These are phyloP conservation scores for Pseudomugil tenellus DNA, from an alignment of 2,797 vertebrate species.

Conservation along the genomic window DNA sequence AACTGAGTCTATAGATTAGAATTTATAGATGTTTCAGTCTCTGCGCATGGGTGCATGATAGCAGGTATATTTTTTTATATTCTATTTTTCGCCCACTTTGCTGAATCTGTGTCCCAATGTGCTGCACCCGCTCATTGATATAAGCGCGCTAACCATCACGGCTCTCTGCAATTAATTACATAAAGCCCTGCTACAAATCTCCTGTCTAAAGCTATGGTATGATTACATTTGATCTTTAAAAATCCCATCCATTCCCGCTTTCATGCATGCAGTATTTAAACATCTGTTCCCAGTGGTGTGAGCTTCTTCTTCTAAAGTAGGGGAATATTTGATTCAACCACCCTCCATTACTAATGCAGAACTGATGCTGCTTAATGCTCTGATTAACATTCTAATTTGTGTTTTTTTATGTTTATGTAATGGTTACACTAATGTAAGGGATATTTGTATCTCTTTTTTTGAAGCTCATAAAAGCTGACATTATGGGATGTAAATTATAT, in stretches of 20 bases:
- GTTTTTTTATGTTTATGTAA: conserved; percentile 47
- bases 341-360: conserved; percentile 42
- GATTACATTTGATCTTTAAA: conserved; percentile 44
- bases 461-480: conserved; percentile 58
- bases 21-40: background rate
- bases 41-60: no score
- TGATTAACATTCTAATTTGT: conserved; percentile 62
- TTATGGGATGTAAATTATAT: conserved; percentile 27
- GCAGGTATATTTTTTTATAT: no score
- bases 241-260: conserved; percentile 18
- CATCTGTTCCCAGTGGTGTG: conserved; percentile 33
- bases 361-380: conserved; percentile 44
- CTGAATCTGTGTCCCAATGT: no score
- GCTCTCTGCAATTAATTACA: conserved; percentile 49
- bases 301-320: conserved; percentile 46
- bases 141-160: background rate
- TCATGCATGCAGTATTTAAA: conserved; percentile 46
- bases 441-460: conserved; percentile 64
- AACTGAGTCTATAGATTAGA: background rate
- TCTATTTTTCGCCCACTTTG: no score
- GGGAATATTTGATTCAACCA: conserved; percentile 41
- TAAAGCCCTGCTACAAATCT: conserved; percentile 38
- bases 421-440: conserved; percentile 52
- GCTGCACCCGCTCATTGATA: background rate
- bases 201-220: conserved; percentile 17